Percentiles rank a stretch among this genome's conserved stretches.
phyloP scores from a whole-genome alignment of 2,113 vertebrate genomes.

The Sula dactylatra region DNA sequence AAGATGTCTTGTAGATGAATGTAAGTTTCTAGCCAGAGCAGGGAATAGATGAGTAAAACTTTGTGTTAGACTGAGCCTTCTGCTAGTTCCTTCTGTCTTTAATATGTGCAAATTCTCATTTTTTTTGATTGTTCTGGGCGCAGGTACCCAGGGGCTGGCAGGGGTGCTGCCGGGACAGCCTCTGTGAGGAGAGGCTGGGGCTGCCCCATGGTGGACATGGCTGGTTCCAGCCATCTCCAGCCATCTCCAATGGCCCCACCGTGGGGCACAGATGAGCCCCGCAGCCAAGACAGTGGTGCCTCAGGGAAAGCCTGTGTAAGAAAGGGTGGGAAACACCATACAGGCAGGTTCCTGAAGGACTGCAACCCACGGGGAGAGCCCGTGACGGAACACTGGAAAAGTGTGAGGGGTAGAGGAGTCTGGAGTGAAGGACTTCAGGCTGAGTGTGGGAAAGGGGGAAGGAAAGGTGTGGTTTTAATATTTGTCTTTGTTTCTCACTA shows the following conservation, averaged over 20 bases:
- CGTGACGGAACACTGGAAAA: background rate
- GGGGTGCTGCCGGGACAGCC: fast-evolving
- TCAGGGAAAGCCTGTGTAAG: background rate
- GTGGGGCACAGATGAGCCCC: fast-evolving
- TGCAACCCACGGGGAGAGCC: background rate
- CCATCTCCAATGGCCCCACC: fast-evolving
- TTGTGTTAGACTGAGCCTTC: background rate
- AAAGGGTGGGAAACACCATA: background rate
- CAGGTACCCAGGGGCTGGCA: background rate
- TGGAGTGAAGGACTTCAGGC: background rate
- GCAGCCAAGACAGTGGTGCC: fast-evolving
- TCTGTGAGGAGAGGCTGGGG: background rate
- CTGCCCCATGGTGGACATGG: fast-evolving
- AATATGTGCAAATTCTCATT: background rate
- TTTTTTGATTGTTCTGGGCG: background rate
- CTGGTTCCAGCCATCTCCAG: fast-evolving
- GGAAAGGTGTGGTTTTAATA: background rate
- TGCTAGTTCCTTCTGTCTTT: background rate
- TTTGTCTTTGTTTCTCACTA: background rate
- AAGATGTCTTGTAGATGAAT: background rate
- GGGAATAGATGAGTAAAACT: background rate
- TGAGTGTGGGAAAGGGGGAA: background rate
- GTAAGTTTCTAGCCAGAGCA: background rate
- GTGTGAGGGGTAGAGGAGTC: background rate
- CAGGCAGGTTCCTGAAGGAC: background rate